phyloP scores from a whole-genome alignment of 2,797 vertebrate species.

The Pangasius macronema region DNA sequence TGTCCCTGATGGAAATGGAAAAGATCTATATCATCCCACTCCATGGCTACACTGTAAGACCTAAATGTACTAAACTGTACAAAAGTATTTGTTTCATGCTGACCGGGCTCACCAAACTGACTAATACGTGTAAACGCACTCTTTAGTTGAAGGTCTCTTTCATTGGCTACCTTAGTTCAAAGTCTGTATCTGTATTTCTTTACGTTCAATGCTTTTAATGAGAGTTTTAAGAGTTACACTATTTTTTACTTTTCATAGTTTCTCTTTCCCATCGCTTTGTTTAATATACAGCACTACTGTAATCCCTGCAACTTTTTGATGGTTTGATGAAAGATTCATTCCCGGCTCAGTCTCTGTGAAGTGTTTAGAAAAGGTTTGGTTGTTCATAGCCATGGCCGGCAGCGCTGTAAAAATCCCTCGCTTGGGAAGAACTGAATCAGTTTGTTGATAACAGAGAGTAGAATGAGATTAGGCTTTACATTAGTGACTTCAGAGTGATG shows the following conservation, averaged over 20 bases:
- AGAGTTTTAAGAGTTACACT: constrained; percentile 12
- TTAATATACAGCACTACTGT: constrained; percentile 8
- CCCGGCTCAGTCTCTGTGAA: neutral
- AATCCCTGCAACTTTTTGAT: constrained; percentile 16
- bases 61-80: neutral
- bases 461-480: constrained; percentile 60
- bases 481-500: constrained; percentile 59
- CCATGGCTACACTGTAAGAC: neutral
- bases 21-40: neutral
- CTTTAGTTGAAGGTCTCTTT: neutral
- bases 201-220: neutral
- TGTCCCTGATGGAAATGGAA: neutral
- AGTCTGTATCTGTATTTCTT: neutral
- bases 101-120: neutral
- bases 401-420: constrained; percentile 38
- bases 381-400: constrained; percentile 22
- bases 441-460: constrained; percentile 56
- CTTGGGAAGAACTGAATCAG: constrained; percentile 56
- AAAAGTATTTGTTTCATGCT: neutral
- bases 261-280: neutral
- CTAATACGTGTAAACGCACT: neutral
- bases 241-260: neutral
- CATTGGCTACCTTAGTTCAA: neutral
- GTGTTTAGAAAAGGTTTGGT: constrained; percentile 21
- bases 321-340: constrained; percentile 29